Percentiles rank a stretch among this genome's conserved stretches.
These are phyloP conservation scores for Onychostoma macrolepis DNA, from an alignment of 2,113 vertebrate species.

Conservation along the genomic window DNA sequence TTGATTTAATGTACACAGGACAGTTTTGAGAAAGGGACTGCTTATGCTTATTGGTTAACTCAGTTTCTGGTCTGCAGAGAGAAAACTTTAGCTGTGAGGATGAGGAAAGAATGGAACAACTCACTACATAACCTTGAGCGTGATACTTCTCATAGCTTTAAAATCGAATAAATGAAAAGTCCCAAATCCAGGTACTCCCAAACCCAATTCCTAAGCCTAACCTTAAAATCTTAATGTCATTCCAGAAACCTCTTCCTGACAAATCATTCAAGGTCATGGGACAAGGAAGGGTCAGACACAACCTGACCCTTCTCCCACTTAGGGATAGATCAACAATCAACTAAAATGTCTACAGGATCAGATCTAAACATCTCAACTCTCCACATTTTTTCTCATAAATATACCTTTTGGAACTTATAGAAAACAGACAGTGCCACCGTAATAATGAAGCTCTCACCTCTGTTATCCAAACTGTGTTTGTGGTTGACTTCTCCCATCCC, in stretches of 20 bases:
- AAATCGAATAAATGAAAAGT: not conserved
- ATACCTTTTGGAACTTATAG: not conserved
- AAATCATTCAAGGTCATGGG: not conserved
- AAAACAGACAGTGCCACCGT: not conserved
- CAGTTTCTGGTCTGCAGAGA: not conserved
- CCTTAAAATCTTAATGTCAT: not conserved
- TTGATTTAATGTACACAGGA: not conserved
- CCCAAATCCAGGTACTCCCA: not conserved
- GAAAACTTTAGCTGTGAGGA: not conserved
- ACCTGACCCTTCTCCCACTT: not conserved
- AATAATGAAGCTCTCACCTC: conserved; percentile 76
- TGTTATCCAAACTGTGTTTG: conserved; percentile 84
- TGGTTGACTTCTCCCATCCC: conserved; percentile 74
- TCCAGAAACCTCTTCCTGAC: not conserved
- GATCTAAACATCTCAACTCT: not conserved
- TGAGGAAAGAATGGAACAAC: not conserved
- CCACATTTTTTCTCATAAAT: not conserved
- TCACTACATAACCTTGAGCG: not conserved
- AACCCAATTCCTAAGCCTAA: not conserved
- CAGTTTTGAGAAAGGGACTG: too few species aligned
- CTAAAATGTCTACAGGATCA: not conserved
- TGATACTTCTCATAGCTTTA: not conserved
- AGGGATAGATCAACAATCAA: not conserved
- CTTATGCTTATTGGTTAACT: not conserved
- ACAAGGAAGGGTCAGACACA: too few species aligned